These are phyloP conservation scores for Excalfactoria chinensis DNA, from an alignment of 2,113 vertebrate species.

Conservation along the genomic window DNA sequence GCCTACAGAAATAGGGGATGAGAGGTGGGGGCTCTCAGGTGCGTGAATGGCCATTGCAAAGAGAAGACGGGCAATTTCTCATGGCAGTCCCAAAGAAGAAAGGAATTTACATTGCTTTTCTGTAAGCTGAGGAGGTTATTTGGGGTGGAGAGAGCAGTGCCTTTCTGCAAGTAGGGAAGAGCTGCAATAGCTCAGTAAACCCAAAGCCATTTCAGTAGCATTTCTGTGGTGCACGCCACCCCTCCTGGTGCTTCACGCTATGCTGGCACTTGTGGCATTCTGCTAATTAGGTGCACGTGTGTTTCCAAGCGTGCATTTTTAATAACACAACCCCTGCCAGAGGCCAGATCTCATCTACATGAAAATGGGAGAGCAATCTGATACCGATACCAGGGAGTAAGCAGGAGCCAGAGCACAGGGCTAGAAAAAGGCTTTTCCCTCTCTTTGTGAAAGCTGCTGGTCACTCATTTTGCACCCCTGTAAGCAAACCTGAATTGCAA, in stretches of 20 bases:
- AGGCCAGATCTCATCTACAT: slow-evolving; percentile 42
- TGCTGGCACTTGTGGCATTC: not conserved
- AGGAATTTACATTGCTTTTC: not conserved
- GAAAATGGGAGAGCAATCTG: slow-evolving; percentile 23
- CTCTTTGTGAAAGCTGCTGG: not conserved
- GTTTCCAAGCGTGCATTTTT: slow-evolving; percentile 53
- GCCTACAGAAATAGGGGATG: not conserved
- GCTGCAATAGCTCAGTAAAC: not conserved
- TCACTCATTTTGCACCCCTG: slow-evolving; percentile 14
- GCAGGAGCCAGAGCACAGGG: not conserved
- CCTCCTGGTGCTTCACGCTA: not conserved
- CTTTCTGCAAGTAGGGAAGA: not conserved
- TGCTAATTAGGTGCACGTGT: slow-evolving; percentile 47
- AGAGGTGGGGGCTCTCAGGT: not conserved
- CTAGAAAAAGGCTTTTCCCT: slow-evolving; percentile 18
- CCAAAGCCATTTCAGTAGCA: not conserved
- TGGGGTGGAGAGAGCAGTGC: not conserved
- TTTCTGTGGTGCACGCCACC: not conserved
- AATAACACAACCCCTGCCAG: slow-evolving; percentile 9
- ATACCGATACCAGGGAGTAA: slow-evolving; percentile 6
- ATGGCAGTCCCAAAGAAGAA: not conserved
- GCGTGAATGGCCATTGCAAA: not conserved
- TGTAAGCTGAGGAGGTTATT: not conserved
- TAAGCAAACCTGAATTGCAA: not conserved
- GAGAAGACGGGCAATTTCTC: not conserved